A percentile compares a stretch with the other conserved stretches of the same genome.
Evolutionary conservation across 2,888 invertebrate genomes (phyloP).

Genomic region (Thera britannica): DNA sequence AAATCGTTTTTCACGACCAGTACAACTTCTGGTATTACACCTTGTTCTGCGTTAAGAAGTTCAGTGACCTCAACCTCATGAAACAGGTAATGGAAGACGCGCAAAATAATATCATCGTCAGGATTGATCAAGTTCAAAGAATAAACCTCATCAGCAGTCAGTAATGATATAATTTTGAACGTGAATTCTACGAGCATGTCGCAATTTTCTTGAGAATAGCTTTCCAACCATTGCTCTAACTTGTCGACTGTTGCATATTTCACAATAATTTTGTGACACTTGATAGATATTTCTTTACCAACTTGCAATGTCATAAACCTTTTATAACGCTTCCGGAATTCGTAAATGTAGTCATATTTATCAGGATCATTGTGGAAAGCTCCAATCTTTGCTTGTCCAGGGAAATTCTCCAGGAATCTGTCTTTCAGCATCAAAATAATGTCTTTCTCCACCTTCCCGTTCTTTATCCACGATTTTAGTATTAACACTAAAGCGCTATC

Average conservation of each 20-base stretch:
- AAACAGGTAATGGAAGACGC: slow-evolving; percentile 14
- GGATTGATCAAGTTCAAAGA: slow-evolving; percentile 19
- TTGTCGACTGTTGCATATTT: slow-evolving; percentile 16
- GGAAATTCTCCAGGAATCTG: slow-evolving; percentile 6
- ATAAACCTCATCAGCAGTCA: slow-evolving; percentile 12
- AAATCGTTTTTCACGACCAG: slow-evolving; percentile 2
- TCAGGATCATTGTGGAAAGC: slow-evolving; percentile 24
- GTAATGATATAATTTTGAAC: slow-evolving; percentile 12
- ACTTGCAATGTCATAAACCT: slow-evolving; percentile 12
- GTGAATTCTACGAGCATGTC: slow-evolving; percentile 20
- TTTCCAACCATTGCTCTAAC: slow-evolving; percentile 11
- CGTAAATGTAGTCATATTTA: slow-evolving; percentile 25
- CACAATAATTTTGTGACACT: slow-evolving; percentile 18
- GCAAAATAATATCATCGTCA: slow-evolving; percentile 22
- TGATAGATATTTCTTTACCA: slow-evolving; percentile 14
- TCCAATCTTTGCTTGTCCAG: slow-evolving; percentile 14
- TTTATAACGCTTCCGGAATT: slow-evolving; percentile 31
- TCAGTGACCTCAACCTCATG: background rate
- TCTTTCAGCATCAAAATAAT: slow-evolving; percentile 23
- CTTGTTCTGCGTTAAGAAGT: slow-evolving; percentile 1
- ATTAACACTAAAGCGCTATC: slow-evolving; percentile 17
- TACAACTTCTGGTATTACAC: background rate
- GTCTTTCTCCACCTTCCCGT: slow-evolving; percentile 37
- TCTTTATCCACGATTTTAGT: slow-evolving; percentile 26
- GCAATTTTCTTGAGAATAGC: slow-evolving; percentile 13